Conservation (phyloP, 2,888 invertebrate genomes). For the Ornithoptera priamus region DNA sequence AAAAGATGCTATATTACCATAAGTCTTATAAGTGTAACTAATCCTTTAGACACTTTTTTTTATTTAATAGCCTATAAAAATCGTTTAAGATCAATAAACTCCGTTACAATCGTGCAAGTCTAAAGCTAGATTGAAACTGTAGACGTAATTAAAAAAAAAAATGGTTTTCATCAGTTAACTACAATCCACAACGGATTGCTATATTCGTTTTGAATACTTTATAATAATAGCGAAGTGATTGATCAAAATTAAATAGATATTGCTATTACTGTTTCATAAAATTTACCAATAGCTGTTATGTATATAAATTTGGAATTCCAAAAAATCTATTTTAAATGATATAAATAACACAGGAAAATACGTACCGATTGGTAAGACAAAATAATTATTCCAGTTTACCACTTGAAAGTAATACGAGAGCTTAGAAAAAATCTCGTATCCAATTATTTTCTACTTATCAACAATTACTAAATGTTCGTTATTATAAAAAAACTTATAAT, state of each 20-base stretch:
- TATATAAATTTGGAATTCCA: no score
- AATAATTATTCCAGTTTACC: no score
- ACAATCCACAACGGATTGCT: slow-evolving; percentile 27
- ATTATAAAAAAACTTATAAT: background rate
- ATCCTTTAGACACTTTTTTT: background rate
- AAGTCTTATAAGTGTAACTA: background rate
- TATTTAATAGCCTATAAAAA: background rate
- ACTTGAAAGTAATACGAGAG: no score
- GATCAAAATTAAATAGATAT: background rate
- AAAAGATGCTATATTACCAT: background rate
- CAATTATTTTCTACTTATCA: background rate
- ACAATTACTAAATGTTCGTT: background rate
- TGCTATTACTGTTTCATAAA: background rate
- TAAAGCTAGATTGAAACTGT: background rate
- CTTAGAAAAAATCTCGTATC: background rate
- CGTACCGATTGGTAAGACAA: no score
- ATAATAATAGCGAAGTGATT: slow-evolving; percentile 18
- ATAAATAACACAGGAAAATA: no score
- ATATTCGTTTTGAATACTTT: slow-evolving; percentile 17
- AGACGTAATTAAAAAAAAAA: background rate
- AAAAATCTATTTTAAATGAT: no score
- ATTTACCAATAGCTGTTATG: no score
- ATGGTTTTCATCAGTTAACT: slow-evolving; percentile 15
- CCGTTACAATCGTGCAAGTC: background rate
- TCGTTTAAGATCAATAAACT: slow-evolving; percentile 11